Conservation (phyloP, 2,113 vertebrate genomes). For the Spea multiplicata region DNA sequence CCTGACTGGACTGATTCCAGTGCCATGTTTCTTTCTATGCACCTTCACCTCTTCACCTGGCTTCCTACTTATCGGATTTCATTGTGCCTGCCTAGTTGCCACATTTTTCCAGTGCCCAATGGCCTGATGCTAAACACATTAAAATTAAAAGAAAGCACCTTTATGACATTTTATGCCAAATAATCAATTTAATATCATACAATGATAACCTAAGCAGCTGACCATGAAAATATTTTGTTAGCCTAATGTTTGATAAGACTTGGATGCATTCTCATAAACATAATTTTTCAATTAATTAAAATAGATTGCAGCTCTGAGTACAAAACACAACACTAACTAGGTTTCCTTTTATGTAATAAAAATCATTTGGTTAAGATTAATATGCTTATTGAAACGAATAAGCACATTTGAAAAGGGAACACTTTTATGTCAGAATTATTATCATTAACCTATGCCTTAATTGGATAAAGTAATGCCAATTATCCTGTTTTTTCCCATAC, state of each 20-base stretch:
- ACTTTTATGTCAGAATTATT: slow-evolving; percentile 36
- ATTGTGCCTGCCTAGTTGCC: no score
- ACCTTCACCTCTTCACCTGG: no score
- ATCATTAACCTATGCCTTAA: slow-evolving; percentile 44
- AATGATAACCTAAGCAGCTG: no score
- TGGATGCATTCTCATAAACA: slow-evolving; percentile 29
- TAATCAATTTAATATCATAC: neutral
- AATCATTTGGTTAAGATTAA: slow-evolving; percentile 29
- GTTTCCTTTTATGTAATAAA: slow-evolving; percentile 31
- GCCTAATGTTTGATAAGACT: slow-evolving; percentile 20
- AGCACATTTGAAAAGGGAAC: slow-evolving; percentile 39
- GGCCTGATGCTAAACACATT: no score
- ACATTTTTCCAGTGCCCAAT: no score
- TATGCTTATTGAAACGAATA: slow-evolving; percentile 39
- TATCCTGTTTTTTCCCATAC: slow-evolving; percentile 10
- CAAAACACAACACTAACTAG: slow-evolving; percentile 20
- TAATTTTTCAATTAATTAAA: slow-evolving; percentile 43
- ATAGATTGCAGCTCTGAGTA: slow-evolving; percentile 27
- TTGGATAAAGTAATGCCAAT: slow-evolving; percentile 44
- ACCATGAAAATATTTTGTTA: slow-evolving; percentile 11
- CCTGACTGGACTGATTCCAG: no score
- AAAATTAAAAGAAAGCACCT: no score
- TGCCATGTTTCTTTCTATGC: no score
- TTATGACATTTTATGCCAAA: no score
- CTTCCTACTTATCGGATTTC: no score